A percentile compares a stretch with the other conserved stretches of the same genome.
Evolutionary conservation across 2,888 invertebrate genomes (phyloP).

Genomic region (Dromius quadrimaculatus): DNA sequence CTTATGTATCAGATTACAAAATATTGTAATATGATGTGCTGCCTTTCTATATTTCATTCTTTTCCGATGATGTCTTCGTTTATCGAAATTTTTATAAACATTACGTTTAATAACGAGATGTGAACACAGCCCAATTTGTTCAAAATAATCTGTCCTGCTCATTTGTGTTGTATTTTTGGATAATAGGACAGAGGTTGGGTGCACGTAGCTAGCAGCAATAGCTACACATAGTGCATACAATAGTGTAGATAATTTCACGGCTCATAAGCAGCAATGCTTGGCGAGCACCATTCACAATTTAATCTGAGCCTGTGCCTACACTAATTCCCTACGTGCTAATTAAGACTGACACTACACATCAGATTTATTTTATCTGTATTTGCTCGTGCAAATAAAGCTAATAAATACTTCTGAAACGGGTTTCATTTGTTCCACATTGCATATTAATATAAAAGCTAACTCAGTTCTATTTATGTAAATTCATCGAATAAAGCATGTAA

Average conservation of each 20-base stretch:
- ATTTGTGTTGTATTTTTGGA: conserved; percentile 10
- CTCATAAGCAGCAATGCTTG: conserved; percentile 34
- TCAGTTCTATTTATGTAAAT: too few relatives aligned
- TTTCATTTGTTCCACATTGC: too few relatives aligned
- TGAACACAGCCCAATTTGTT: conserved; percentile 6
- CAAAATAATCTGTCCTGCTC: conserved; percentile 19
- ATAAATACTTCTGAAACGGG: too few relatives aligned
- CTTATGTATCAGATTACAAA: too few relatives aligned
- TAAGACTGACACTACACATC: conserved; percentile 39
- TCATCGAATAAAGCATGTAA: too few relatives aligned
- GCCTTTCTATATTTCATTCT: too few relatives aligned
- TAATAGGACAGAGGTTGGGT: conserved; percentile 1
- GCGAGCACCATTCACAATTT: conserved; percentile 39
- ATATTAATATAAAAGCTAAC: too few relatives aligned
- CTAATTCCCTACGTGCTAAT: conserved; percentile 38
- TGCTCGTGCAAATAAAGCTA: conserved; percentile 33
- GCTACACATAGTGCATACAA: conserved; percentile 30
- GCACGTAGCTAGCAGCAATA: too few relatives aligned
- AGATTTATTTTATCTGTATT: conserved; percentile 36
- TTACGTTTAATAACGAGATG: too few relatives aligned
- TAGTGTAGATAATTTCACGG: conserved; percentile 45
- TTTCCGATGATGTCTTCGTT: too few relatives aligned
- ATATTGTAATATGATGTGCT: too few relatives aligned
- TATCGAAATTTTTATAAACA: too few relatives aligned
- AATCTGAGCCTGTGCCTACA: conserved; percentile 48